Percentiles rank a stretch among this genome's conserved stretches.
Evolutionary conservation across 2,888 invertebrate genomes (phyloP).

Genomic region (Euclidia mi): DNA sequence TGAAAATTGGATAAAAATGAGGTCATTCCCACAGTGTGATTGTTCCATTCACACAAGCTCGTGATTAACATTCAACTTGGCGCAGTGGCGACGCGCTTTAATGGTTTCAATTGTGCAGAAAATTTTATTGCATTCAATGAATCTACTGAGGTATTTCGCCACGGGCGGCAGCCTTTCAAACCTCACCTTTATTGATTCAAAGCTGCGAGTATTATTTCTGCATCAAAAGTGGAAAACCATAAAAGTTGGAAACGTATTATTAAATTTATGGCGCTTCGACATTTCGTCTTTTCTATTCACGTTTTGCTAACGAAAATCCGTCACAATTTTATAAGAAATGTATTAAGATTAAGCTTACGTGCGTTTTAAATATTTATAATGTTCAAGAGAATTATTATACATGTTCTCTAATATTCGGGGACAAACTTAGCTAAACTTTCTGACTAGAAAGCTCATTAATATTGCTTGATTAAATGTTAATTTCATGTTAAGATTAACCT

Average conservation of each 20-base stretch:
- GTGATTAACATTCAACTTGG: slow-evolving; percentile 84
- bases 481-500: too few species aligned
- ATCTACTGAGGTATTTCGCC: slow-evolving; percentile 74
- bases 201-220: slow-evolving; percentile 54
- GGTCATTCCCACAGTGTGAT: slow-evolving; percentile 78
- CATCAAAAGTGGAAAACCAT: slow-evolving; percentile 49
- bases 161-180: slow-evolving; percentile 69
- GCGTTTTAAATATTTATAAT: background rate
- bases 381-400: background rate
- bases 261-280: slow-evolving; percentile 5
- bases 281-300: background rate
- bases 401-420: background rate
- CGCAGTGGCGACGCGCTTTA: slow-evolving; percentile 80
- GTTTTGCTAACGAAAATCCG: background rate
- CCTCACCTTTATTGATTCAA: slow-evolving; percentile 74
- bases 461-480: too few species aligned
- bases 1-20: slow-evolving; percentile 72
- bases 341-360: background rate
- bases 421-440: background rate
- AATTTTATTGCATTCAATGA: slow-evolving; percentile 88
- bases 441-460: too few species aligned
- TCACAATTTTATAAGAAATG: background rate
- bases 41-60: slow-evolving; percentile 84
- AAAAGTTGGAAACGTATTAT: slow-evolving; percentile 33
- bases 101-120: slow-evolving; percentile 89